Evolutionary conservation across 2,888 invertebrate species (phyloP), one percentile per base, ranked within the genome.

Genomic region (Harmothoe impar): DNA sequence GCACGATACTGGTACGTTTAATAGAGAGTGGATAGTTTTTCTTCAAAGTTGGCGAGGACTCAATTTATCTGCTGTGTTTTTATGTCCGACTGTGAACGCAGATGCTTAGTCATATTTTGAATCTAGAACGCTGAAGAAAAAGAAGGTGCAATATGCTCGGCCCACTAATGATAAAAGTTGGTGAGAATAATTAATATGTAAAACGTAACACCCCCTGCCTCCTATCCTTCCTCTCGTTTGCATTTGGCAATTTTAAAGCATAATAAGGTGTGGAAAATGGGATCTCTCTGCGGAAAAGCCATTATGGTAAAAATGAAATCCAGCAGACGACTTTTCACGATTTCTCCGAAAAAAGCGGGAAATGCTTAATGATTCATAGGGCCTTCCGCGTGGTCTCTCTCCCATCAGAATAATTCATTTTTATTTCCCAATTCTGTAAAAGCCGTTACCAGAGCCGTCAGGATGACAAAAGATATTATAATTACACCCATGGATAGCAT

Each of bases 101-200:
- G 72, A 72, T 72, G 72, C 72, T 72, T 72, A 72, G 72, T 72
- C 72, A 72, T 72, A 72, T 72, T 72, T 29, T 72, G 72, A 29
- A 29, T 72, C 72, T 72, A 72, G 72, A 72, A 29, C 29, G 29
- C 29, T 72, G 72, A 3, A 7, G 72, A 62, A n/a, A 62, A 25
- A 72, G 25, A 72, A 72, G 25, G 29, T 29, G 29, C 20, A 72
- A 29, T 72, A 72, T 29, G 72, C 72, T 72, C 72, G 5, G 29
- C 29, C 29, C 29, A 29, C 29, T 62, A n/a, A n/a, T 25, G 72
- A 72, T 72, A 72, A 72, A 12, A 72, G n/a, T 72, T 25, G 72
- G 31, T 3, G 31, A 29, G 31, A 29, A 25, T 25, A 72, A 72
- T 72, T 72, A 72, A 72, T 72, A 72, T 72, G 29, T 72, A 72